Conservation (phyloP, 2,113 vertebrate species). For the Albula goreensis region DNA sequence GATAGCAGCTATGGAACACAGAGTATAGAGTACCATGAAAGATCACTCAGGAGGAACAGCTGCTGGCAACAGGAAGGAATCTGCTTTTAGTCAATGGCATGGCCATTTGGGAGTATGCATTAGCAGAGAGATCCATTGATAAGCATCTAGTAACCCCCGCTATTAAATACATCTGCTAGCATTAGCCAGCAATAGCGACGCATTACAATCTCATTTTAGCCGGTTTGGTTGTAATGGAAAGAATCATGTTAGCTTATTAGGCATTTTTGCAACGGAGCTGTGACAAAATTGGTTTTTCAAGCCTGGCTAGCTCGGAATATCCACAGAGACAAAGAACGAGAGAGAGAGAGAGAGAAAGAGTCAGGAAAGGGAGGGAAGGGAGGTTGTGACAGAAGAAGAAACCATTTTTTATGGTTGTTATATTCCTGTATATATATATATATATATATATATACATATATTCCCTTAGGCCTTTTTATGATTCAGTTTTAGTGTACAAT, state of each 20-base stretch:
- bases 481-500: constrained; percentile 1
- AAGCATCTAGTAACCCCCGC: constrained; percentile 20
- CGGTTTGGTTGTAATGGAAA: constrained; percentile 28
- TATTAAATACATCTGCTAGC: constrained; percentile 32
- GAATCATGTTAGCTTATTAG: constrained; percentile 38
- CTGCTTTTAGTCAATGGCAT: background rate
- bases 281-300: constrained; percentile 36
- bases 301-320: constrained; percentile 27
- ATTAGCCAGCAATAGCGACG: constrained; percentile 25
- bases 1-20: background rate
- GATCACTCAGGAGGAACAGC: background rate
- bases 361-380: background rate
- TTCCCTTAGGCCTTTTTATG: background rate
- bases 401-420: constrained; percentile 21
- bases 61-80: constrained; percentile 2
- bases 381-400: background rate
- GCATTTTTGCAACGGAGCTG: constrained; percentile 17
- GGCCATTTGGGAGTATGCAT: background rate
- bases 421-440: no score
- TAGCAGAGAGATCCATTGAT: constrained; percentile 9
- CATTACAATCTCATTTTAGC: constrained; percentile 30
- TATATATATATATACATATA: no score
- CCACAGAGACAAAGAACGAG: constrained; percentile 26
- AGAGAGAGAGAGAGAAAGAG: constrained; percentile 17
- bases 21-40: background rate